Evolutionary conservation across 2,797 vertebrate species (phyloP), one percentile per base, ranked within the genome.

Genomic region (Chaetophractus vellerosus): DNA sequence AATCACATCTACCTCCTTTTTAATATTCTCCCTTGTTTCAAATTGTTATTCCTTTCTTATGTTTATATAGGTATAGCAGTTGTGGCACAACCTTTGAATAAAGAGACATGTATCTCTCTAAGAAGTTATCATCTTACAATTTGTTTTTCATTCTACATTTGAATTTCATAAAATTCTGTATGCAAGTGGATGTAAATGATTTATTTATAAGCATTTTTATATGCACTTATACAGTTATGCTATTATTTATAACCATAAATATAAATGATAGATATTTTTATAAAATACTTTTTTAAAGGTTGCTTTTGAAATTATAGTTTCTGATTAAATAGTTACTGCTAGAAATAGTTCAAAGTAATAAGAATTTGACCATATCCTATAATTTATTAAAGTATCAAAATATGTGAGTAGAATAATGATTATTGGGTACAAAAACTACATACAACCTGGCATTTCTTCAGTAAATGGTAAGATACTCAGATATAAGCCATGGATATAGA

Each of bases 401-500:
- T 50, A 26, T 33, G 23, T 71, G 36, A 95, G 6, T 61, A 74
- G 74, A 91, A 83, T 88, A 93, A 79, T 88, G 50, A 76, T 96
- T 50, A 68, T 28, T 41, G 45, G 59, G 26, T 33, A 71, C 2
- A 83, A 88, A 95, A 92, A 15, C 52, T 88, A 19, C 52, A 31
- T 8, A 33, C 48, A 55, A 38, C 71, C 71, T 92, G 93, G 75
- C 24, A n/a, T 63, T 88, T 59, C 83, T 86, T 64, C 19, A 59
- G 74, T 57, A 93, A 88, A 91, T 97, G 94, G 94, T 96, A 97
- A 98, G 97, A 97, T 95, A 94, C 88, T 96, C 86, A 94, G 90
- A 85, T 92, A 96, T 96, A 95, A 97, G 83, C 95, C 95, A 93
- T 4, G 1, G 95, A 98, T 98, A 97, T 95, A 98, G 97, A 98